Conservation (phyloP, 2,113 vertebrate species). For the Falco punctatus region DNA sequence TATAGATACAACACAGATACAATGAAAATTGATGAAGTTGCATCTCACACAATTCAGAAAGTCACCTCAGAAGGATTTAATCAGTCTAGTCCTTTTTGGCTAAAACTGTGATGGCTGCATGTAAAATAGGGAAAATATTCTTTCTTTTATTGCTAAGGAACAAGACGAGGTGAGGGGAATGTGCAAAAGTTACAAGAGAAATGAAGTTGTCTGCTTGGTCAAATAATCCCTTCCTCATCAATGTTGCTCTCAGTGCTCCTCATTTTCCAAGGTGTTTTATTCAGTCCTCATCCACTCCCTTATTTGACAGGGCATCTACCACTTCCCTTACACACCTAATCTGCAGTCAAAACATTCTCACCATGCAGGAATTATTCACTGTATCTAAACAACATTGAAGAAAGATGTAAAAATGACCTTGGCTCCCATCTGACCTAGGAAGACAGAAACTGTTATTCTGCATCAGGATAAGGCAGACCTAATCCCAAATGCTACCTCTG, state of each 20-base stretch:
- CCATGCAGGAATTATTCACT: background rate
- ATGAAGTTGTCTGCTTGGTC: background rate
- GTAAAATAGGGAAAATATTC: background rate
- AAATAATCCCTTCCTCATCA: background rate
- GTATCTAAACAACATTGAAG: background rate
- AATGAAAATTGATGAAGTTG: background rate
- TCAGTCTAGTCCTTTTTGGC: background rate
- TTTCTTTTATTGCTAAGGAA: background rate
- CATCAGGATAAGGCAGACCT: background rate
- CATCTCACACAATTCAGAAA: background rate
- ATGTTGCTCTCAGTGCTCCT: background rate
- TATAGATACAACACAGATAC: background rate
- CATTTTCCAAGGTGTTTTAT: background rate
- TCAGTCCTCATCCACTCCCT: background rate
- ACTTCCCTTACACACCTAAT: background rate
- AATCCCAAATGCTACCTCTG: background rate
- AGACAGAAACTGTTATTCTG: background rate
- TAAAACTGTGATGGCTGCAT: background rate
- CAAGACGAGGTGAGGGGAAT: background rate
- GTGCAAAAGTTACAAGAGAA: background rate
- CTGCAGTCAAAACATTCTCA: background rate
- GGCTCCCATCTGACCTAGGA: background rate
- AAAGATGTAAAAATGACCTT: background rate
- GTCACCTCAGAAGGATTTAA: background rate
- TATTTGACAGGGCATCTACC: background rate